These are phyloP conservation scores for Chloebia gouldiae DNA, from an alignment of 2,113 vertebrate genomes.

Conservation along the genomic window DNA sequence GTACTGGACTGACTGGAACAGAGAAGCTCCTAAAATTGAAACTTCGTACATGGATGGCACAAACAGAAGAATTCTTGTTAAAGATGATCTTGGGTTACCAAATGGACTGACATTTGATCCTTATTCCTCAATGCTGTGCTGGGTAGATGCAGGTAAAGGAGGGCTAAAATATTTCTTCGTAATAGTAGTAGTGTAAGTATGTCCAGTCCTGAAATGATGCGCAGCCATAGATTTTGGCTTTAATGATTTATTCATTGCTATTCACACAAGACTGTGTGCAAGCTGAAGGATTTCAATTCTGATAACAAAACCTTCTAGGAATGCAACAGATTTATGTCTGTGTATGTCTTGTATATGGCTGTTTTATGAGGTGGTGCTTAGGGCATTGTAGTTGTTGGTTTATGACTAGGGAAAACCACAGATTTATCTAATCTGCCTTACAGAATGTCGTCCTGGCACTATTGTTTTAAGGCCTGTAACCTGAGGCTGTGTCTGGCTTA, in stretches of 20 bases:
- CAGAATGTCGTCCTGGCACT: not conserved
- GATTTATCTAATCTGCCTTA: not conserved
- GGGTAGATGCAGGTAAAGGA: conserved; percentile 90
- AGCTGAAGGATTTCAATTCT: not conserved
- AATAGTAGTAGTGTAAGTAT: not conserved
- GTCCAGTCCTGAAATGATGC: not conserved
- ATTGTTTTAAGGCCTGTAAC: not conserved
- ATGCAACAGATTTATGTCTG: not conserved
- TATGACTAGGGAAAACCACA: not conserved
- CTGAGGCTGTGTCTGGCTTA: not conserved
- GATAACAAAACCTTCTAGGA: not conserved
- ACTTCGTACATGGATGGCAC: conserved; percentile 91
- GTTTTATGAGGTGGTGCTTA: not conserved
- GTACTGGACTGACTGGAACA: conserved; percentile 95
- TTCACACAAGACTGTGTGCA: not conserved
- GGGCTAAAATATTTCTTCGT: not conserved
- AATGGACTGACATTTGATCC: conserved; percentile 88
- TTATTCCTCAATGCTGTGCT: conserved; percentile 85
- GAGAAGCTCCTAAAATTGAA: conserved; percentile 92
- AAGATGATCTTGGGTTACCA: conserved; percentile 86
- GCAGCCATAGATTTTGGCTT: not conserved
- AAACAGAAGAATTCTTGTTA: conserved; percentile 86
- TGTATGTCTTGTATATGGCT: not conserved
- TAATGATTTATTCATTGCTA: not conserved
- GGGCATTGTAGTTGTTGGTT: not conserved